These are phyloP conservation scores for Corydoras maculifer DNA, from an alignment of 2,113 vertebrate species.

Conservation along the genomic window DNA sequence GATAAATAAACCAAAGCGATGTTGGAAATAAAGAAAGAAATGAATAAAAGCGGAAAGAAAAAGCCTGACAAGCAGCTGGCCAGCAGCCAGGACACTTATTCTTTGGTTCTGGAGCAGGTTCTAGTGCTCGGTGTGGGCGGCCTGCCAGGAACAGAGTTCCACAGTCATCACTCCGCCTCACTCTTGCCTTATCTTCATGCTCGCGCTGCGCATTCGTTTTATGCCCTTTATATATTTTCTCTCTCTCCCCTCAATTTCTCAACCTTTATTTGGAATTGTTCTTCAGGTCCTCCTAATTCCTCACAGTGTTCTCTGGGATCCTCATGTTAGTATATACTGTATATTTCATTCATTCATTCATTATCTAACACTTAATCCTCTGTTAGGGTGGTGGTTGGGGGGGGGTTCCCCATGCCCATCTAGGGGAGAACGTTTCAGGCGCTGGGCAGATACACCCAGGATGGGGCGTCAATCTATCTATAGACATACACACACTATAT, in stretches of 20 bases:
- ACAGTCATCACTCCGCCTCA: conserved; percentile 53
- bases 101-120: conserved; percentile 58
- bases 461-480: no score
- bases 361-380: no score
- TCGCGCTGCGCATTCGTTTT: conserved; percentile 9
- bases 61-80: conserved; percentile 58
- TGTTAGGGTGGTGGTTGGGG: no score
- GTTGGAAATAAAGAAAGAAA: conserved; percentile 26
- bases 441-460: no score
- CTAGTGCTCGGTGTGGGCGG: conserved; percentile 54
- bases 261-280: no score
- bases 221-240: conserved; percentile 2
- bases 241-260: neutral
- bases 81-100: conserved; percentile 59
- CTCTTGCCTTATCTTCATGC: conserved; percentile 22
- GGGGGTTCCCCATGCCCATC: no score
- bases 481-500: no score
- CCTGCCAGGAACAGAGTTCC: conserved; percentile 48
- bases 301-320: no score
- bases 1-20: conserved; percentile 45
- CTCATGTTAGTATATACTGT: no score
- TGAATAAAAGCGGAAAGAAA: conserved; percentile 34
- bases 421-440: no score
- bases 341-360: no score
- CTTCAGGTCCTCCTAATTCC: no score